Evolutionary conservation across 2,113 vertebrate species (phyloP).

Genomic region (Bombycilla garrulus): DNA sequence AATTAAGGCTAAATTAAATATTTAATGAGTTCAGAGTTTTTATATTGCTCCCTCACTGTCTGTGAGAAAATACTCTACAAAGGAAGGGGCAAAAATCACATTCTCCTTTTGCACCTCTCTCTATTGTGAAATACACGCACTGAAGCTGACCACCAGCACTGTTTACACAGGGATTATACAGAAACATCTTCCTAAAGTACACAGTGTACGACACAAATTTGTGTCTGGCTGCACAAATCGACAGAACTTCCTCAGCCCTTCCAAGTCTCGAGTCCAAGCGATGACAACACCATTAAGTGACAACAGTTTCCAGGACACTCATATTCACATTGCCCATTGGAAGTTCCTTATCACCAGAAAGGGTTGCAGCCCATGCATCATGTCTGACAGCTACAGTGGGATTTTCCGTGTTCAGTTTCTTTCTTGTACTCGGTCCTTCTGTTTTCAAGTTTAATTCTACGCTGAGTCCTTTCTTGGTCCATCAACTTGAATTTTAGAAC

Average conservation of each 20-base stretch:
- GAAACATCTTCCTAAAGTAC: background rate
- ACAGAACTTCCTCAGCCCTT: background rate
- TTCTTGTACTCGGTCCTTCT: background rate
- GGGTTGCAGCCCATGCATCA: background rate
- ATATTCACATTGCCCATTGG: background rate
- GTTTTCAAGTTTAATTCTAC: background rate
- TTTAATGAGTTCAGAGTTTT: background rate
- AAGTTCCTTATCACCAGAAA: background rate
- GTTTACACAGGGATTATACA: background rate
- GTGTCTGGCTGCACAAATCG: background rate
- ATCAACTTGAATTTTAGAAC: background rate
- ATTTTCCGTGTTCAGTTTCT: background rate
- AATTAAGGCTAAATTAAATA: background rate
- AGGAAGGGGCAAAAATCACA: background rate
- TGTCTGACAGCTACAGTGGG: background rate
- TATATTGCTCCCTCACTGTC: background rate
- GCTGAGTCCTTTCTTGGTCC: background rate
- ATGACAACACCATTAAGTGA: background rate
- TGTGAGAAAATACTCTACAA: background rate
- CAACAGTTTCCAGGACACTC: background rate
- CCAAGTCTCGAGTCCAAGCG: background rate
- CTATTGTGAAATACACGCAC: background rate
- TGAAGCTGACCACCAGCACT: background rate
- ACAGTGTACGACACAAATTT: no score
- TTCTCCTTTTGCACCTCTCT: background rate